phyloP scores from a whole-genome alignment of 1,140 invertebrate species.

The Ylistrum balloti region DNA sequence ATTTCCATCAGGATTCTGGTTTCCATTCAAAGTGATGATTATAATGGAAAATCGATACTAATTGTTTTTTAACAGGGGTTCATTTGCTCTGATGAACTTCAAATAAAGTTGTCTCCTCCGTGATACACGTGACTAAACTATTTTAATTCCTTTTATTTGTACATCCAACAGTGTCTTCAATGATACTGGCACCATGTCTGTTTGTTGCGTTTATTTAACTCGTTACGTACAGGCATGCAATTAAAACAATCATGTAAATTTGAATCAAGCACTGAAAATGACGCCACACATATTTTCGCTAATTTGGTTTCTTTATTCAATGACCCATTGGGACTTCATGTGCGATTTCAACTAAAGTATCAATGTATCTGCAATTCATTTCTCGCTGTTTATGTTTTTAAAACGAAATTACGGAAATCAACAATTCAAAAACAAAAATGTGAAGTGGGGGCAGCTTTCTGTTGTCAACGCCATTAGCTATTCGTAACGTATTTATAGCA shows the following conservation, averaged over 20 bases:
- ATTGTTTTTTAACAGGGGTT: background rate
- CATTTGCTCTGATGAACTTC: background rate
- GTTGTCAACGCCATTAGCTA: constrained; percentile 1
- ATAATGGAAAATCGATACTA: background rate
- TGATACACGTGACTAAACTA: background rate
- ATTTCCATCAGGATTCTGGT: too few relatives aligned
- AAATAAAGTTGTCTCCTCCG: background rate
- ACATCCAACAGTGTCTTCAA: background rate
- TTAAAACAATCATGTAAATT: background rate
- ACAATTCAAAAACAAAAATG: background rate
- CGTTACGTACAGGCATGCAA: background rate
- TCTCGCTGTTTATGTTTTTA: background rate
- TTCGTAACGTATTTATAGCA: background rate
- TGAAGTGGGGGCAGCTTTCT: background rate
- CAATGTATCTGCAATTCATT: background rate
- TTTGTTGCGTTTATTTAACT: background rate
- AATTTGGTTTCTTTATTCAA: background rate
- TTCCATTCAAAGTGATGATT: background rate
- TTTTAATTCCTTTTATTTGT: background rate
- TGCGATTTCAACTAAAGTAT: background rate
- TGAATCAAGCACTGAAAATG: background rate
- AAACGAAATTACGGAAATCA: background rate
- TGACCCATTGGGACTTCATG: background rate
- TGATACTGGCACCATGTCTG: background rate
- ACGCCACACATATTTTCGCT: background rate